These are phyloP conservation scores for Sebastes steindachneri DNA, from an alignment of 2,797 vertebrate genomes.

Conservation along the genomic window DNA sequence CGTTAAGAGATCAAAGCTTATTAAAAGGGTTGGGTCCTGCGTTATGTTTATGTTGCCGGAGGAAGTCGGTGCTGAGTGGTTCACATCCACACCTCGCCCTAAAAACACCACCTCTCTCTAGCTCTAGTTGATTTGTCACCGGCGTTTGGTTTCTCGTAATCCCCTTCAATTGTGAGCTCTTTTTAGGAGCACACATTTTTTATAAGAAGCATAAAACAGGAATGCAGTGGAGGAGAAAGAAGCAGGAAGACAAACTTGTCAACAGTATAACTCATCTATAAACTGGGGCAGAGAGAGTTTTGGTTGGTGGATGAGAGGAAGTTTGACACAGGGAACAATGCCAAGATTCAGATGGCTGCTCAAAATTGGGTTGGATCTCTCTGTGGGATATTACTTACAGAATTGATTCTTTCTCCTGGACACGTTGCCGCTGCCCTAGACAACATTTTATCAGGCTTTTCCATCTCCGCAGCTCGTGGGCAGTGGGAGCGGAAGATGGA, in stretches of 20 bases:
- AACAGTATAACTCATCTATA: constrained; percentile 51
- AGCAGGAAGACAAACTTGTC: constrained; percentile 52
- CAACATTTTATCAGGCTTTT: constrained; percentile 52
- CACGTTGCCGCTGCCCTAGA: constrained; percentile 40
- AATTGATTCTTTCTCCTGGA: constrained; percentile 63
- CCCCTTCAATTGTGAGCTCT: constrained; percentile 7
- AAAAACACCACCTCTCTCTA: constrained; percentile 11
- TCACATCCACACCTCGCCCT: not conserved
- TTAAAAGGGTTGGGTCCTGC: not conserved
- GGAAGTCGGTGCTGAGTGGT: not conserved
- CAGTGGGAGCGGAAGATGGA: constrained; percentile 33
- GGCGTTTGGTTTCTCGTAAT: not conserved
- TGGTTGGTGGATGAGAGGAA: constrained; percentile 31
- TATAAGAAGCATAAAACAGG: constrained; percentile 38
- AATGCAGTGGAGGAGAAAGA: constrained; percentile 34
- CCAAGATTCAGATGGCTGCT: constrained; percentile 55
- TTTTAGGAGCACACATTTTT: constrained; percentile 24
- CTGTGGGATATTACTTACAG: constrained; percentile 55
- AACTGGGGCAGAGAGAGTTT: constrained; percentile 39
- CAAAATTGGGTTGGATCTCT: constrained; percentile 51
- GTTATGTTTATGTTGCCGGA: not conserved
- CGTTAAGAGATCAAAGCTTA: constrained; percentile 16
- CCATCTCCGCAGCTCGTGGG: constrained; percentile 28
- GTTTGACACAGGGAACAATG: constrained; percentile 50
- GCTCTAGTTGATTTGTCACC: not conserved